These are phyloP conservation scores for Bombus polaris DNA, from an alignment of 1,140 invertebrate genomes.

Conservation along the genomic window DNA sequence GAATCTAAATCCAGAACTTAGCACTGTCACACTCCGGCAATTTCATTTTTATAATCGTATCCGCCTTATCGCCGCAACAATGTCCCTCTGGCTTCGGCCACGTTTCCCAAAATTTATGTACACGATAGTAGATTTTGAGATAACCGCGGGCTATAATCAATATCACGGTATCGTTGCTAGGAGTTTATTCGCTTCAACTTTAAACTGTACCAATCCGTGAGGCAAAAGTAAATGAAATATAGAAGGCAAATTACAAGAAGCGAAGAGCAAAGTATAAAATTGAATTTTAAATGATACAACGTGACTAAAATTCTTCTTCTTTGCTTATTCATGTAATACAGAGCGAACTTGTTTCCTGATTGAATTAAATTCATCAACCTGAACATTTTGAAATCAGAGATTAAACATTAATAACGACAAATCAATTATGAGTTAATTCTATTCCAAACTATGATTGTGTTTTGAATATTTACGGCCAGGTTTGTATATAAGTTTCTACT, in stretches of 20 bases:
- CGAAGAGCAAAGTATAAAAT: background rate
- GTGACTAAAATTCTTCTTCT: too few relatives aligned
- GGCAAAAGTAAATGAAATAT: background rate
- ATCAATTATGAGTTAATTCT: too few relatives aligned
- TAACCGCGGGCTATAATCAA: slow-evolving; percentile 8
- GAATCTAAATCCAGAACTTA: slow-evolving; percentile 63
- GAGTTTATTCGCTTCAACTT: background rate
- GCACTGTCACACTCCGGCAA: slow-evolving; percentile 55
- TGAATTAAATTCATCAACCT: too few relatives aligned
- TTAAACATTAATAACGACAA: too few relatives aligned
- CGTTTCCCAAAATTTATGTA: background rate
- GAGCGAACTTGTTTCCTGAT: too few relatives aligned
- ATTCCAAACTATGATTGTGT: too few relatives aligned
- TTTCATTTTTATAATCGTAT: slow-evolving; percentile 71
- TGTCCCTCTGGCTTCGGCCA: too few relatives aligned
- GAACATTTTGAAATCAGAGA: too few relatives aligned
- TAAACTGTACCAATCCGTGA: background rate
- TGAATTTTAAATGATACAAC: too few relatives aligned
- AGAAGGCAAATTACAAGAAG: background rate
- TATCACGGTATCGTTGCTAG: slow-evolving; percentile 5
- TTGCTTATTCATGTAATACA: too few relatives aligned
- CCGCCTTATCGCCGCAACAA: slow-evolving; percentile 39
- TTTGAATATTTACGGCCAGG: too few relatives aligned
- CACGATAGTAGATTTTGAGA: slow-evolving; percentile 35
- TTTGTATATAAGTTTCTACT: too few relatives aligned